Evolutionary conservation across 2,113 vertebrate species (phyloP).

Genomic region (Gallinago jamesoni): DNA sequence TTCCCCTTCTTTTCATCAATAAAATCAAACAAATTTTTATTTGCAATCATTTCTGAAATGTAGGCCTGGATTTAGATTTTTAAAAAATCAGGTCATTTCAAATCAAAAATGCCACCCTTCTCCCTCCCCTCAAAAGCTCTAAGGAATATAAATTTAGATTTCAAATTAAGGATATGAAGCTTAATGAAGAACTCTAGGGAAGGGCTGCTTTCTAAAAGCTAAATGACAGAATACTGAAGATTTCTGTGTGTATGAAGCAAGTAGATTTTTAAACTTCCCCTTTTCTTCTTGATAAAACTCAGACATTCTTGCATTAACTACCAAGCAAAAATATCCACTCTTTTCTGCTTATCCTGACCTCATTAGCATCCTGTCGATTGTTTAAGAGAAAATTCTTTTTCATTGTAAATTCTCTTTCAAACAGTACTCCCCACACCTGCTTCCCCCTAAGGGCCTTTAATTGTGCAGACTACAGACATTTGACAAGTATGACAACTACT

Average conservation of each 20-base stretch:
- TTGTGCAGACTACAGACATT: slow-evolving; percentile 11
- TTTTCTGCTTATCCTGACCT: slow-evolving; percentile 10
- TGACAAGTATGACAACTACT: slow-evolving; percentile 33
- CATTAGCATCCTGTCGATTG: slow-evolving; percentile 32
- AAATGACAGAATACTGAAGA: neutral
- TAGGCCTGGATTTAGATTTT: neutral
- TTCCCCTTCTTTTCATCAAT: neutral
- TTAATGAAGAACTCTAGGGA: neutral
- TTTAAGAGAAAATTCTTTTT: slow-evolving; percentile 42
- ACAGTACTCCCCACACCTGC: accelerated
- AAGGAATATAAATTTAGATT: neutral
- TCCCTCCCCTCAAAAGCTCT: neutral
- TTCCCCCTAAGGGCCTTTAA: neutral
- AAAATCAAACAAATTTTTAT: neutral
- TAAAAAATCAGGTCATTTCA: neutral
- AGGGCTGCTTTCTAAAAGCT: neutral
- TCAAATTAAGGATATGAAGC: neutral
- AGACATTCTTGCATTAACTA: neutral
- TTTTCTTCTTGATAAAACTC: neutral
- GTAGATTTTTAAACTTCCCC: neutral
- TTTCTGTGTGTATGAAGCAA: neutral
- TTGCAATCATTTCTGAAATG: neutral
- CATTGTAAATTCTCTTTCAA: slow-evolving; percentile 60
- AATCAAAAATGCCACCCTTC: neutral
- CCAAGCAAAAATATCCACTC: neutral